Conservation (phyloP, 2,888 invertebrate genomes). For the Lasioglossum calceatum region DNA sequence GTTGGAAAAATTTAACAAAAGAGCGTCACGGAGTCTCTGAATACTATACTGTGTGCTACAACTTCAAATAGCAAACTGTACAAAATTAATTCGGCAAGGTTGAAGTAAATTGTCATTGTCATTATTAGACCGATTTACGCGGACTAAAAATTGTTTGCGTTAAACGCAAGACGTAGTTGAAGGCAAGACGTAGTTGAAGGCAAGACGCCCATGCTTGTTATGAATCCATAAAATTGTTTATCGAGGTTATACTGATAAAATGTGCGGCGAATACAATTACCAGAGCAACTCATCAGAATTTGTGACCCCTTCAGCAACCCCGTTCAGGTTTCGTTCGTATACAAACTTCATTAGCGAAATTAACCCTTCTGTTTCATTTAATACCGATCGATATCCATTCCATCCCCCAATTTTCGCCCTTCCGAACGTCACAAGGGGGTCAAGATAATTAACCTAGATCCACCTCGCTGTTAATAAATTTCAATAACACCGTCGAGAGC, state of each 20-base stretch:
- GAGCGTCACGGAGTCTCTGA: too few species aligned
- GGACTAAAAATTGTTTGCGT: too few species aligned
- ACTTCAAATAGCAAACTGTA: not conserved
- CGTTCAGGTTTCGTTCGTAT: not conserved
- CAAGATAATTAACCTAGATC: slow-evolving; percentile 15
- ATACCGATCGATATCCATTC: not conserved
- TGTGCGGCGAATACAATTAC: not conserved
- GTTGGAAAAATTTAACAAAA: too few species aligned
- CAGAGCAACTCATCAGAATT: not conserved
- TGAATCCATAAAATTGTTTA: too few species aligned
- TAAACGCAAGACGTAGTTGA: too few species aligned
- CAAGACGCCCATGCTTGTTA: too few species aligned
- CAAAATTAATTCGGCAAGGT: not conserved
- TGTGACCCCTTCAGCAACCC: not conserved
- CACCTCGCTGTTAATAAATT: not conserved
- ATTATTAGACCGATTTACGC: not conserved
- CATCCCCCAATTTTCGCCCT: slow-evolving; percentile 10
- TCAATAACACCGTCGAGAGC: not conserved
- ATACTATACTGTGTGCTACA: too few species aligned
- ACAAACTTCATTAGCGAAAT: slow-evolving; percentile 11
- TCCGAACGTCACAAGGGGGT: slow-evolving; percentile 5
- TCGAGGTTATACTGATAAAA: not conserved
- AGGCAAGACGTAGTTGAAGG: too few species aligned
- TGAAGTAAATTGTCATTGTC: not conserved
- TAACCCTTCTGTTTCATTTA: slow-evolving; percentile 21